phyloP scores from a whole-genome alignment of 2,797 vertebrate species.

The Pangasius sanitwongsei region DNA sequence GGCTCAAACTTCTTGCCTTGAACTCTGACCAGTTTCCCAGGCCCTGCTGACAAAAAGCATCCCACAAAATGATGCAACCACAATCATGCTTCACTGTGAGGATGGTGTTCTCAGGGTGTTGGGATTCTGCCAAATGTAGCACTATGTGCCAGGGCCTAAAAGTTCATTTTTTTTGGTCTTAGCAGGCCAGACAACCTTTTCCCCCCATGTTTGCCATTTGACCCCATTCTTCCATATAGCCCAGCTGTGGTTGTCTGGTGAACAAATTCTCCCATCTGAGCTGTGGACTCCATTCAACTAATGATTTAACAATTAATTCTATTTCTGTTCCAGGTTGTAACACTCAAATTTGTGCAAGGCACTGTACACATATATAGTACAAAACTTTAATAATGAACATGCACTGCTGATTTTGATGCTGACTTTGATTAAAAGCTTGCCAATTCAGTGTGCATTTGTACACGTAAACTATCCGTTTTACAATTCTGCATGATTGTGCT shows the following conservation, averaged over 20 bases:
- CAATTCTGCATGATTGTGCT: background rate
- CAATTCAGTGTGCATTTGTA: background rate
- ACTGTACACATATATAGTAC: background rate
- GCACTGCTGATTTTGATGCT: background rate
- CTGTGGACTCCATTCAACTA: background rate
- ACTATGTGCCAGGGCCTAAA: background rate
- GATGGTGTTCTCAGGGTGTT: background rate
- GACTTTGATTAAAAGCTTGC: background rate
- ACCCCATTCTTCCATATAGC: background rate
- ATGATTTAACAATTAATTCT: no score
- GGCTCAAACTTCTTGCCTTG: background rate
- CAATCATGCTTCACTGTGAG: background rate
- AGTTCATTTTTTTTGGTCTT: no score
- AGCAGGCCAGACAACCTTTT: background rate
- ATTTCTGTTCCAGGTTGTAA: background rate
- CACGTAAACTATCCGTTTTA: background rate
- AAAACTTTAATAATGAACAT: background rate
- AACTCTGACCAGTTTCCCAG: background rate
- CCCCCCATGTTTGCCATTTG: background rate
- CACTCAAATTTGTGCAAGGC: background rate
- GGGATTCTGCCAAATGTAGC: background rate
- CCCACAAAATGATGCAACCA: background rate
- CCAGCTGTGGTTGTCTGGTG: background rate
- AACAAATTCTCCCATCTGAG: background rate
- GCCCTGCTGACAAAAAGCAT: background rate